phyloP scores from a whole-genome alignment of 2,888 invertebrate genomes.

The Sarcophaga carnaria region DNA sequence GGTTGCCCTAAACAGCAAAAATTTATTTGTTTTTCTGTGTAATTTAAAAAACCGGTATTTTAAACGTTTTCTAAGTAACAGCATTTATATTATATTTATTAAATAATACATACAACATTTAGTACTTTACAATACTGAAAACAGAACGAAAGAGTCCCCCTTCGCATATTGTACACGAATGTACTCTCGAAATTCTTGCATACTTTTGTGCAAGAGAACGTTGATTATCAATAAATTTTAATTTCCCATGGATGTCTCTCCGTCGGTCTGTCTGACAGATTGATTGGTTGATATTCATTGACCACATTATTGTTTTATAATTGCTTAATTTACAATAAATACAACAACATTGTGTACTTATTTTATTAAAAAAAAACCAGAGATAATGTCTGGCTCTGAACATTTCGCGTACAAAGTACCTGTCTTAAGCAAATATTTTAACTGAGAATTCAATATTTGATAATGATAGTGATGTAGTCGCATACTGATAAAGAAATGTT shows the following conservation, averaged over 20 bases:
- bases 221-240: slow-evolving; percentile 1
- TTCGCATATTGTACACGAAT: too few relatives aligned
- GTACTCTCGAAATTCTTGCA: too few relatives aligned
- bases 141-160: too few relatives aligned
- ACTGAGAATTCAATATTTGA: not conserved
- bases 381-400: not conserved
- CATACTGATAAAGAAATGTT: too few relatives aligned
- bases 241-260: not conserved
- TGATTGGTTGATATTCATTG: not conserved
- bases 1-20: too few relatives aligned
- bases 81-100: too few relatives aligned
- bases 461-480: not conserved
- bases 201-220: not conserved
- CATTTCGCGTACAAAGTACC: not conserved
- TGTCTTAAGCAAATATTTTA: not conserved
- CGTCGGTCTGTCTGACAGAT: too few relatives aligned
- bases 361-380: not conserved
- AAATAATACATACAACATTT: too few relatives aligned
- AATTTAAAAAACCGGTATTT: too few relatives aligned
- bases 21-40: too few relatives aligned
- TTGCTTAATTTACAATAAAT: slow-evolving; percentile 9
- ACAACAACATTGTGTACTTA: not conserved
- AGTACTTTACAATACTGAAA: too few relatives aligned
- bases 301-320: slow-evolving; percentile 7
- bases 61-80: too few relatives aligned